Evolutionary conservation across 2,888 invertebrate genomes (phyloP).

Genomic region (Sialis fuliginosa): DNA sequence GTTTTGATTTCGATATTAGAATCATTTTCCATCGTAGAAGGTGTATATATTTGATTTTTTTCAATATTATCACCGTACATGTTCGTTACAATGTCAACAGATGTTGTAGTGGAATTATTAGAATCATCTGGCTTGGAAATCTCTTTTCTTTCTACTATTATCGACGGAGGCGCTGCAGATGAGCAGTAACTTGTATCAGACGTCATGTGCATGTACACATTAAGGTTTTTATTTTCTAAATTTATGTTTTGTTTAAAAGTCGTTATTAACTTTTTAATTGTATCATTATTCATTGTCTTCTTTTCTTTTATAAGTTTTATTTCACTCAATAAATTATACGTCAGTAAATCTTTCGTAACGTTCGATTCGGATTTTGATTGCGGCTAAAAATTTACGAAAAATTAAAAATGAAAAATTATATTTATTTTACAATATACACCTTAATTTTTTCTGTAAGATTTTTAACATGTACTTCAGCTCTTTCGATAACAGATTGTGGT

Average conservation of each 20-base stretch:
- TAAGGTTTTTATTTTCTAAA: no score
- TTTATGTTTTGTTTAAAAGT: neutral
- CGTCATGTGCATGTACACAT: no score
- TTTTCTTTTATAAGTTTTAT: constrained; percentile 16
- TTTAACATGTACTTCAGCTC: constrained; percentile 31
- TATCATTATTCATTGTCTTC: constrained; percentile 12
- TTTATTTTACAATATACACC: constrained; percentile 16
- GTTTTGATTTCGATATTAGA: no score
- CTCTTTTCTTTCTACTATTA: no score
- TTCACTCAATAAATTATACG: constrained; percentile 19
- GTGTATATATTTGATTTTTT: no score
- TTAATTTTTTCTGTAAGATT: constrained; percentile 23
- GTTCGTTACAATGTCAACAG: no score
- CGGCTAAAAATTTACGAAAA: neutral
- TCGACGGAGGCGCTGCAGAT: no score
- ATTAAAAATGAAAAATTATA: neutral
- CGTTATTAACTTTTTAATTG: constrained; percentile 11
- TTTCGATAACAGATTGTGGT: constrained; percentile 33
- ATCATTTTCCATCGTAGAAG: no score
- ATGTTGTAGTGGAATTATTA: no score
- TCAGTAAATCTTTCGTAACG: constrained; percentile 14
- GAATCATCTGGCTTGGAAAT: no score
- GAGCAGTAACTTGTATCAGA: no score
- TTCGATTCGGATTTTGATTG: constrained; percentile 4
- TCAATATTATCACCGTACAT: no score